Evolutionary conservation across 2,797 vertebrate genomes (phyloP).

Genomic region (Pseudochromis fuscus): DNA sequence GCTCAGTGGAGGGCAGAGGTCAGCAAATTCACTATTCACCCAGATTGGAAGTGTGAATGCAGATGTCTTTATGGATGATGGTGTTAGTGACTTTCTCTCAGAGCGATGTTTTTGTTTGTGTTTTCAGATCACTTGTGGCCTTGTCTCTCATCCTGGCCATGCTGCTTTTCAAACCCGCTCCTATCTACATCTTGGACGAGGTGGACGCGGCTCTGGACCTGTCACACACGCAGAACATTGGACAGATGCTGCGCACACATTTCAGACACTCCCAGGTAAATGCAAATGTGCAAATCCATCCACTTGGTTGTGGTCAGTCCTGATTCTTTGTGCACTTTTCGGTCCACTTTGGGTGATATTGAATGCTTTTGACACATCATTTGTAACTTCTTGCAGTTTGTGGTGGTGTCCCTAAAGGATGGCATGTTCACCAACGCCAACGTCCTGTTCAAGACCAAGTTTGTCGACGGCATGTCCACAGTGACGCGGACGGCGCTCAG

Average conservation of each 20-base stretch:
- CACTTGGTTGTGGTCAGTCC: background rate
- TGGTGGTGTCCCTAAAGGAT: conserved; percentile 97
- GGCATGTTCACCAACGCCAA: conserved; percentile 99
- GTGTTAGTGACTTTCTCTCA: background rate
- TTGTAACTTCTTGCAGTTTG: conserved; percentile 85
- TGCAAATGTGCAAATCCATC: background rate
- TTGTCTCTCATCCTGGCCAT: conserved; percentile 96
- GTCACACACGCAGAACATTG: conserved; percentile 98
- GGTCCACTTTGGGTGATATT: too few species aligned
- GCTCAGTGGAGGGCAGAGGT: conserved; percentile 98
- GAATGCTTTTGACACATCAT: background rate
- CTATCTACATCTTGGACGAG: conserved; percentile 98
- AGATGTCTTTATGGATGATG: background rate
- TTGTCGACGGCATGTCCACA: conserved; percentile 93
- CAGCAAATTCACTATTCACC: conserved; percentile 23
- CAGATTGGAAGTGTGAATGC: background rate
- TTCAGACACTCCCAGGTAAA: conserved; percentile 94
- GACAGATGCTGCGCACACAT: conserved; percentile 95
- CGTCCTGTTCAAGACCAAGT: conserved; percentile 95
- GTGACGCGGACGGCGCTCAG: conserved; percentile 86
- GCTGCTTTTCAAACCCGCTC: conserved; percentile 97
- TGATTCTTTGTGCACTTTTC: too few species aligned
- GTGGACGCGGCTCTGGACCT: conserved; percentile 98
- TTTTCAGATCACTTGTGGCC: conserved; percentile 93
- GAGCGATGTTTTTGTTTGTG: background rate